Base-by-base conservation (phyloP, 2,113 vertebrate species). In the Seriola dumerili region DNA sequence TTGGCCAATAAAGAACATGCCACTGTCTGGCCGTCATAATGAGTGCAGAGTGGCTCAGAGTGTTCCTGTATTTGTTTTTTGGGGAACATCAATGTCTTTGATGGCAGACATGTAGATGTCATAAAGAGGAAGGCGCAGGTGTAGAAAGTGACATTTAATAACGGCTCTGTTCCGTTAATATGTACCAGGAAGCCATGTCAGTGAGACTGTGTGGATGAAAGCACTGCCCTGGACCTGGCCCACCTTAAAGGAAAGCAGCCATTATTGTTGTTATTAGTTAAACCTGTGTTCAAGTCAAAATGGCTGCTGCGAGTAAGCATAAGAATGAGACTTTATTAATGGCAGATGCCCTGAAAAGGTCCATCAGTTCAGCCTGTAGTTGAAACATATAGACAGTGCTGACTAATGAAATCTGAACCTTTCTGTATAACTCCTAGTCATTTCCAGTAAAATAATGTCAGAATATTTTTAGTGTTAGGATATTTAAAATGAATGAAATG, bases 81-180 rank as follows among this genome's bases (percentile, higher is more conserved):
- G 59, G 32, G 13, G 42, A 6, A 38, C 38, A 25, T 62, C 29
- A 32, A 58, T 48, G 13, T 74, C 10, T 12, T 8, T 29, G 29
- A 61, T 1, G 40, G 12, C 64, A 55, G 38, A 58, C 32, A 46
- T 13, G 52, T 36, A 34, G n/a, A 74, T 32, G 36, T 59, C 21
- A 25, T n/a, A 8, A 48, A 59, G 65, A 46, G 36, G 65, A 48
- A 75, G 57, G 38, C 23, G 61, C 78, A 71, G 44, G 38, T 76
- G 29, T 9, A 6, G 32, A 2, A 54, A 61, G 54, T 29, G 42
- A 36, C 58, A 55, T 62, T 16, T 67, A 42, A 55, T 40, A 54
- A 80, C 3, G 21, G 34, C 59, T 72, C 25, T 42, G 21, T 46
- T 70, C 25, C 6, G 59, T 21, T 4, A 17, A 29, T 54, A 29